Base-by-base conservation (phyloP, 2,113 vertebrate species). In the Muntiacus muntjak region DNA sequence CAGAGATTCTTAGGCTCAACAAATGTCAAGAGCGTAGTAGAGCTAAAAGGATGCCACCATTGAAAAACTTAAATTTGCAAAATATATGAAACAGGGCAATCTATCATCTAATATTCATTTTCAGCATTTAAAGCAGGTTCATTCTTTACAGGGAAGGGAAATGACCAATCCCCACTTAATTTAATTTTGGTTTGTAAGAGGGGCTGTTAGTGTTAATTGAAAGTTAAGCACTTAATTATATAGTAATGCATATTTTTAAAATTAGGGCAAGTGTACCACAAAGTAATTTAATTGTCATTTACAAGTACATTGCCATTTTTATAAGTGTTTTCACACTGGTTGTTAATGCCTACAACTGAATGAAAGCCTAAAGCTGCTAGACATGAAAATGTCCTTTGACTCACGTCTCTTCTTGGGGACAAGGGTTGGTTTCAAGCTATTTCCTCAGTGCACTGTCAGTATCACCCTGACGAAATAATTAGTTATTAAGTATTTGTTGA, bases 101-200 rank as follows among this genome's bases (percentile, higher is more conserved):
- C 36, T 94, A 47, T 60, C 50, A 23, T 88, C 87, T 58, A 45
- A 45, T 23, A n/a, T 13, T 50, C 76, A 67, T 45, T 97, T 81
- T 52, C 52, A 91, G 10, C n/a, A 45, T 50, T 1, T 9, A 43
- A n/a, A 74, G 26, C n/a, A 76, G 30, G 25, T 43, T 62, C 67
- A 23, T 55, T 88, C 74, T 93, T 95, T 86, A 58, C 81, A 76
- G 25, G 47, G 33, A 93, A 93, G 83, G 74, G 50, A 62, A 74
- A 40, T 82, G 40, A 76, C 84, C 62, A 76, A 5, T 10, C 12
- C 11, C 60, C 33, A 74, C 60, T 45, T 96, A 40, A 57, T 93
- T 94, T 91, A 55, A 71, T 95, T 97, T 96, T 30, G 64, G 79
- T 79, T 93, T 94, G 17, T 96, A 87, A 97, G 57, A 97, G 25